Evolutionary conservation across 2,888 invertebrate genomes (phyloP), one percentile per base, ranked within the genome.

Genomic region (Hyles lineata): DNA sequence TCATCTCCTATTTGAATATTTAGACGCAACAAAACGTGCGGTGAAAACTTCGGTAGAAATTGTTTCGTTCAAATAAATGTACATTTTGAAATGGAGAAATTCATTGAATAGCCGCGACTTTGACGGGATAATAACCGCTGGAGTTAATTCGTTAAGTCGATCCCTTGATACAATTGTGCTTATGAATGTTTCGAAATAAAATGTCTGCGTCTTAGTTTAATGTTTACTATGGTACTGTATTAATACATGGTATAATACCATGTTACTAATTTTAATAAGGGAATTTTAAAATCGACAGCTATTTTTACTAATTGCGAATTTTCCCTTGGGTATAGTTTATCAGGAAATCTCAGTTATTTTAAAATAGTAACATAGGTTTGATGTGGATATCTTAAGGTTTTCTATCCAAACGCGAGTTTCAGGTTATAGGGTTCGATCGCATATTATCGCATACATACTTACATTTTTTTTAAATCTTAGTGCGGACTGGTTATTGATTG

Each of bases 1-100:
- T 90, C 89, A 89, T 87, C 84, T 83, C 81, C 78, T 81, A 90
- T 92, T 92, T 92, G 90, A 90, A 92, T 92, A 90, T 90, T 86
- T 87, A 83, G 84, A 83, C 87, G 83, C 85, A 87, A 89, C 85
- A 86, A 88, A 90, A 89, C 85, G 82, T 82, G 87, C 83, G 80
- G 80, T 86, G 84, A 83, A 88, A 85, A 80, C 80, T 82, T 77
- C 80, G 77, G 74, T 71, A 75, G 79, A 83, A 85, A 87, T 87
- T 86, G 86, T 85, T 85, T 85, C 84, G 80, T 78, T 79, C 79
- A 76, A 67, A 43, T 43, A 67, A 67, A 67, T 67, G 77, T 80
- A 82, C 78, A 82, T 79, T 79, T 81, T 83, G 78, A 78, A 79
- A 77, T 79, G 75, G 81, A 79, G 80, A 43, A 43, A 82, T 80